Base-by-base conservation (phyloP, 2,797 vertebrate species). In the Emydoidea blandingii region DNA sequence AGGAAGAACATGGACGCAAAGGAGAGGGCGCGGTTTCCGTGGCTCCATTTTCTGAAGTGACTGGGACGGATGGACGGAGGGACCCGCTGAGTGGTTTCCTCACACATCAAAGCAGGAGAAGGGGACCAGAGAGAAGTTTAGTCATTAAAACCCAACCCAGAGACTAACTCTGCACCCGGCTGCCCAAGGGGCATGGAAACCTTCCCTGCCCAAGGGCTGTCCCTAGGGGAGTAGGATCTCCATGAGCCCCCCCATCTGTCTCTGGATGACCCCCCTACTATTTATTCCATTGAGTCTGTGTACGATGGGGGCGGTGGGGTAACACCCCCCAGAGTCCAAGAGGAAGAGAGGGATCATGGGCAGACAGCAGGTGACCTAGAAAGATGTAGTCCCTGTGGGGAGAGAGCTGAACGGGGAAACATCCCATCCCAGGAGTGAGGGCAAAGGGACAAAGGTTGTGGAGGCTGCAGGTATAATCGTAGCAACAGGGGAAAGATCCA, bases 41-140 rank as follows among this genome's bases (percentile, higher is more conserved):
- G 98, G 98, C 98, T 98, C 98, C 98, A 87, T 98, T 98, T 98
- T 97, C 98, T 79, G 98, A 98, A 97, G 97, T 81, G 5, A 50
- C 92, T 78, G 91, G 86, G 92, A 53, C 3, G 53, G 52, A 83
- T 49, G 87, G 37, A 68, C 52, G 80, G 44, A 2, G 5, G 78
- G 86, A 54, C 1, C 6, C 31, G 68, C 27, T 16, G 62, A 86
- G 59, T 2, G 90, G 68, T 86, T 68, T 88, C 92, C 91, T 49
- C 0, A 0, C 16, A 5, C 31, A 34, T 19, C 0, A 4, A 90
- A 91, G 80, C 5, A 52, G 82, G 44, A 83, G 2, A 41, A 49
- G 0, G 21, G 9, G 53, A 1, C 0, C 23, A 23, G 72, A 79
- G 80, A 88, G 82, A 47, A 44, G n/a, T 72, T 72, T 72, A 37